Evolutionary conservation across 2,797 vertebrate species (phyloP).

Genomic region (Aplochiton taeniatus): DNA sequence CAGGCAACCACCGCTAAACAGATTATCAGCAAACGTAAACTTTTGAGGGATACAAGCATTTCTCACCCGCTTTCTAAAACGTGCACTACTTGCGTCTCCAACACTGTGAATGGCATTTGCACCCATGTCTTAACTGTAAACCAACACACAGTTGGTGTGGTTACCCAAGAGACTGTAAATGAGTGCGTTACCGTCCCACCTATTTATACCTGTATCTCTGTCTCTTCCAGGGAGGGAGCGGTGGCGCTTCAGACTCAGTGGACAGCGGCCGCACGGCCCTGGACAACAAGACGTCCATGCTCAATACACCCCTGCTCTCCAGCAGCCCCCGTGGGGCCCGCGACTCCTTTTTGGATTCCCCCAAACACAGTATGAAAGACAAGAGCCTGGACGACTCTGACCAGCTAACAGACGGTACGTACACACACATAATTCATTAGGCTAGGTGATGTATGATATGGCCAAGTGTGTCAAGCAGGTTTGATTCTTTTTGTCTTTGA

Average conservation of each 20-base stretch:
- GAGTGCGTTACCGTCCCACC: neutral
- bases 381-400: conserved; percentile 89
- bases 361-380: conserved; percentile 91
- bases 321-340: conserved; percentile 85
- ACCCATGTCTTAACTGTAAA: too few species aligned
- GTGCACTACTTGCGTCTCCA: too few species aligned
- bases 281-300: conserved; percentile 93
- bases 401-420: conserved; percentile 87
- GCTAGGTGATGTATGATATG: too few species aligned
- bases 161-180: neutral
- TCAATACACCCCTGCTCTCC: conserved; percentile 89
- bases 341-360: conserved; percentile 87
- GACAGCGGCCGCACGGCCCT: conserved; percentile 87
- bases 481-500: conserved; percentile 1
- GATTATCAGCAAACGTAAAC: too few species aligned
- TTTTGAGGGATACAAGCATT: too few species aligned
- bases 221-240: conserved; percentile 75
- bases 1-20: too few species aligned
- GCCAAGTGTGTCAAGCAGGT: too few species aligned
- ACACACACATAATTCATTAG: neutral
- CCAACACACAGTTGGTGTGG: too few species aligned
- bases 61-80: too few species aligned
- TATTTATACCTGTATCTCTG: neutral
- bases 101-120: too few species aligned
- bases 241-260: conserved; percentile 71